phyloP scores from a whole-genome alignment of 37 sponge, comb jelly and placozoan species.

The Bolinopsis microptera region DNA sequence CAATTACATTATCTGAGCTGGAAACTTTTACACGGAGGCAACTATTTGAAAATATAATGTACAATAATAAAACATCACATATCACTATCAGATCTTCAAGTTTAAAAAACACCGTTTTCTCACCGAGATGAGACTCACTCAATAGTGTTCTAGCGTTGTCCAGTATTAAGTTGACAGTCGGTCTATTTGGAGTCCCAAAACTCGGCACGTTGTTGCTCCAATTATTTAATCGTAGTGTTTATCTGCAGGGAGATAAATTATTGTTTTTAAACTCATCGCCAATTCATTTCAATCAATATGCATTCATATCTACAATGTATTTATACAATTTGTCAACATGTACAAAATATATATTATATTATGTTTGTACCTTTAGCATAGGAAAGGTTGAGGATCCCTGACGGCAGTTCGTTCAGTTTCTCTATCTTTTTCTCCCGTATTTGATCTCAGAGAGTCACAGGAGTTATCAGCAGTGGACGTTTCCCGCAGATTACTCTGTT shows the following conservation, averaged over 20 bases:
- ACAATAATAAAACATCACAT: no score
- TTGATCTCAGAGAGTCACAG: neutral
- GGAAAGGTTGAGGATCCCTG: neutral
- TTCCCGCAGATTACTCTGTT: no score
- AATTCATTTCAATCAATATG: neutral
- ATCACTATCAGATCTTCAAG: no score
- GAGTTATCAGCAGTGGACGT: neutral
- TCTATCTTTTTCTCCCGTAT: neutral
- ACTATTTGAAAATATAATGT: no score
- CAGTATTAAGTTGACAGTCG: neutral
- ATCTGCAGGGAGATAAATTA: neutral
- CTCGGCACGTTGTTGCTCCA: neutral
- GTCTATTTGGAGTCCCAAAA: neutral
- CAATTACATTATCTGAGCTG: no score
- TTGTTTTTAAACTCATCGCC: neutral
- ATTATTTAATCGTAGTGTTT: neutral
- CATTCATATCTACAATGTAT: neutral
- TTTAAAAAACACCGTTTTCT: no score
- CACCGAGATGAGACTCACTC: neutral
- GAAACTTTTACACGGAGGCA: no score
- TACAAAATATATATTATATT: neutral
- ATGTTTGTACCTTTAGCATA: neutral
- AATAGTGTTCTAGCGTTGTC: neutral
- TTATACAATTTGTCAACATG: no score
- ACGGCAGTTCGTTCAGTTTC: neutral